Evolutionary conservation across 2,888 invertebrate species (phyloP).

Genomic region (Macrophya annulata): DNA sequence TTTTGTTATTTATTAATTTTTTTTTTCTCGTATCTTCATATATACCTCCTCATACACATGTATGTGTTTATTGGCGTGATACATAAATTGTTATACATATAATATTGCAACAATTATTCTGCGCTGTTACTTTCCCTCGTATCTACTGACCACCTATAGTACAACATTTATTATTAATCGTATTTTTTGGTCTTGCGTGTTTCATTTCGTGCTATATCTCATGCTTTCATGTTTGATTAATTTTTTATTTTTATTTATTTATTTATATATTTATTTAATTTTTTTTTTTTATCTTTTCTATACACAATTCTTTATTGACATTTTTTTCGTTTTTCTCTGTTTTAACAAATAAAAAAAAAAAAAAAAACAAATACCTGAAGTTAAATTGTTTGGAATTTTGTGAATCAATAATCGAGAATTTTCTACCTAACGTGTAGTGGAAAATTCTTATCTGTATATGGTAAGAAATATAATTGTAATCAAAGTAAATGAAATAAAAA

Average conservation of each 20-base stretch:
- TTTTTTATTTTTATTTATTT: too few species aligned
- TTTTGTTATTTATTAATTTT: too few species aligned
- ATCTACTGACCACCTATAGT: background rate
- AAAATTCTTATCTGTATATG: background rate
- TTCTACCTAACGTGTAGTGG: background rate
- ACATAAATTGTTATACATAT: background rate
- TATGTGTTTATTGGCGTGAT: background rate
- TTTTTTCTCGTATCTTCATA: background rate
- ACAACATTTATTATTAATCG: background rate
- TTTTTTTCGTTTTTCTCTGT: background rate
- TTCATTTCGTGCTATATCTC: background rate
- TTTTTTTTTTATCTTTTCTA: background rate
- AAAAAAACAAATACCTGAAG: background rate
- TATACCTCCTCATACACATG: background rate
- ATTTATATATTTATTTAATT: background rate
- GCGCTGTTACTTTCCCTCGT: background rate
- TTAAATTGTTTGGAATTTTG: background rate
- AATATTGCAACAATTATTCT: slow-evolving; percentile 18
- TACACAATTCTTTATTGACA: background rate
- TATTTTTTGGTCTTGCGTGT: background rate
- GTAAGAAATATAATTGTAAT: background rate
- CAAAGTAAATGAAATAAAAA: too few species aligned
- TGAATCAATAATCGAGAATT: background rate
- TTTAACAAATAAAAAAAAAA: too few species aligned
- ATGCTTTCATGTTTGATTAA: background rate